phyloP scores from a whole-genome alignment of 2,113 vertebrate genomes.

The Pseudorectes ferrugineus region DNA sequence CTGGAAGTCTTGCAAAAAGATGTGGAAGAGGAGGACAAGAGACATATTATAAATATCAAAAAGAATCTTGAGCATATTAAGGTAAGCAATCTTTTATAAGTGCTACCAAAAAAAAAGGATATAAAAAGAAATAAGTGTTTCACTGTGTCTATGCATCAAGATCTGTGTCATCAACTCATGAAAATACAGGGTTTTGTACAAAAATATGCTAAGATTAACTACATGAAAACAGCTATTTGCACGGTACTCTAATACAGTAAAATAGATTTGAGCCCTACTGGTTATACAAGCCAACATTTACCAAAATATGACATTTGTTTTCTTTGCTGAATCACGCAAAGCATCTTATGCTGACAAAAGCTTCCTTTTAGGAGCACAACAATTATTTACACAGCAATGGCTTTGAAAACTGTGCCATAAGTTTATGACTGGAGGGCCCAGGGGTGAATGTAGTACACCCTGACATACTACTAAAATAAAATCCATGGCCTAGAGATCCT shows the following conservation, averaged over 20 bases:
- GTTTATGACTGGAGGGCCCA: neutral
- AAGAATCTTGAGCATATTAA: neutral
- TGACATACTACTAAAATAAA: neutral
- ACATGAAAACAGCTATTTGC: neutral
- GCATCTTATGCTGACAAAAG: neutral
- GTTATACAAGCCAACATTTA: neutral
- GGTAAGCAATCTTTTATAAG: conserved; percentile 12
- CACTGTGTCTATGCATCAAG: neutral
- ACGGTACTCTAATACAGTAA: neutral
- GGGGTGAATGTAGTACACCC: neutral
- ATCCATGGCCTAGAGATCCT: neutral
- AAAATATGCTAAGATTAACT: neutral
- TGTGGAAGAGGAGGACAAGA: accelerated
- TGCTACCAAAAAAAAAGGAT: neutral
- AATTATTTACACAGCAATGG: neutral
- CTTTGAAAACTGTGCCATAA: neutral
- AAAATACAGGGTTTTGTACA: neutral
- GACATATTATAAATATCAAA: neutral
- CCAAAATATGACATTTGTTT: neutral
- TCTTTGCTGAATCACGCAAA: neutral
- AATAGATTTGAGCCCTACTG: neutral
- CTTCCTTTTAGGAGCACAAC: neutral
- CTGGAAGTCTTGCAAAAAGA: neutral
- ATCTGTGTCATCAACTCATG: neutral
- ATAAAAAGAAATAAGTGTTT: neutral